phyloP scores from a whole-genome alignment of 2,797 vertebrate species.

The Aeoliscus strigatus region DNA sequence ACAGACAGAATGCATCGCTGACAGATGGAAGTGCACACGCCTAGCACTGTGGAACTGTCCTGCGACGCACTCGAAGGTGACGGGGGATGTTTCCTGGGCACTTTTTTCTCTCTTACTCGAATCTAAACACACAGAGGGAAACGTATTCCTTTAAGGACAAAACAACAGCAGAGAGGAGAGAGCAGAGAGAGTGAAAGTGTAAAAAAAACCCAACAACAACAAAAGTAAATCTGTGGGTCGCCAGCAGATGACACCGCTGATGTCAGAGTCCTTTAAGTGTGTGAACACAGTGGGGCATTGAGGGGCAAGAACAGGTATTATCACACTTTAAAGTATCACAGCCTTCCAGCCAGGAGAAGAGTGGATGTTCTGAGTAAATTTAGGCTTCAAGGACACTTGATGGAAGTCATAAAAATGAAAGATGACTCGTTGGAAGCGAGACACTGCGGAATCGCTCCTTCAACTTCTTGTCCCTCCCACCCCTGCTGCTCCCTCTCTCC shows the following conservation, averaged over 20 bases:
- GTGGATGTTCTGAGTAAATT: conserved; percentile 53
- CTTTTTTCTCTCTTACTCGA: too few species aligned
- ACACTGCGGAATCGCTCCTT: conserved; percentile 65
- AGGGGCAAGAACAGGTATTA: conserved; percentile 9
- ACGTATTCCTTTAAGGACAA: too few species aligned
- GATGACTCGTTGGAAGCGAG: conserved; percentile 67
- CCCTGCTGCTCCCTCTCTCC: conserved; percentile 22
- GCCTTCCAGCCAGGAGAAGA: conserved; percentile 35
- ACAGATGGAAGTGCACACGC: conserved; percentile 62
- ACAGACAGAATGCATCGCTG: conserved; percentile 25
- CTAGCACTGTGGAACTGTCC: conserved; percentile 46
- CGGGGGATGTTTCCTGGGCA: too few species aligned
- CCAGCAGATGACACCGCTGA: conserved; percentile 23
- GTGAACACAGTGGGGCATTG: conserved; percentile 21
- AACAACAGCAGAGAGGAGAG: too few species aligned
- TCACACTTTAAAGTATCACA: conserved; percentile 38
- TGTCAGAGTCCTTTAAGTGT: conserved; percentile 28
- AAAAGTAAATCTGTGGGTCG: too few species aligned
- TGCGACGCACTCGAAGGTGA: too few species aligned
- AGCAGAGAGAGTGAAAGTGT: too few species aligned
- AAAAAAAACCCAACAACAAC: too few species aligned
- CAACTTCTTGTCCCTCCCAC: conserved; percentile 39
- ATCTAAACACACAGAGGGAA: too few species aligned
- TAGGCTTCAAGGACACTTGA: conserved; percentile 70
- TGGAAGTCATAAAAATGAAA: conserved; percentile 74